These are phyloP conservation scores for Puffinus mauretanicus DNA, from an alignment of 2,113 vertebrate genomes.

Conservation along the genomic window DNA sequence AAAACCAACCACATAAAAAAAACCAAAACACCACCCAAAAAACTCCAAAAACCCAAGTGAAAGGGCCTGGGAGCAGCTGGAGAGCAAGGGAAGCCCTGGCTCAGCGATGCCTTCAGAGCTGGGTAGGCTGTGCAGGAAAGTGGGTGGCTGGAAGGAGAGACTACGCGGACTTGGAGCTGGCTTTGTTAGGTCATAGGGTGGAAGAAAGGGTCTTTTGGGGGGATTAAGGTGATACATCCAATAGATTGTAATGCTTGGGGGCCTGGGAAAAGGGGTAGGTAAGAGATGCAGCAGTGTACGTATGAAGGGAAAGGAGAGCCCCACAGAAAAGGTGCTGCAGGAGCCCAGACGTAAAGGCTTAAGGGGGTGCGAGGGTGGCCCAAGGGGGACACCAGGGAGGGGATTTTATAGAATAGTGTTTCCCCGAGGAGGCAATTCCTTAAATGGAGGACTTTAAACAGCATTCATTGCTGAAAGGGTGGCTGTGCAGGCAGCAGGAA, in stretches of 20 bases:
- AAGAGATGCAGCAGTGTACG: accelerated
- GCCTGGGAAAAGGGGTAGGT: no score
- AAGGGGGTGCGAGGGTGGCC: background rate
- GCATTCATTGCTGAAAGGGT: background rate
- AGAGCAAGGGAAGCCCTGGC: background rate
- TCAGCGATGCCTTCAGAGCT: background rate
- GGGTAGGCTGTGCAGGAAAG: background rate
- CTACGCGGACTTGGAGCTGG: background rate
- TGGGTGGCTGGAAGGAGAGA: background rate
- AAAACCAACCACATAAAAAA: no score
- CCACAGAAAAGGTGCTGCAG: background rate
- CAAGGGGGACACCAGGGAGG: accelerated
- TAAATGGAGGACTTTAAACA: background rate
- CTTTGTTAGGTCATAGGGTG: background rate
- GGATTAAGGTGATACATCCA: accelerated
- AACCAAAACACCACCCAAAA: no score
- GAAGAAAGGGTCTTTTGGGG: accelerated
- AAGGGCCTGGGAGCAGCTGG: background rate
- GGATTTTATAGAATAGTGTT: accelerated
- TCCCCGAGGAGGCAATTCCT: background rate
- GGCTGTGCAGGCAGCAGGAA: background rate
- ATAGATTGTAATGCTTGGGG: background rate
- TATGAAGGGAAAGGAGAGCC: background rate
- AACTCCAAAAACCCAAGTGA: no score
- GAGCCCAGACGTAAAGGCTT: background rate